Evolutionary conservation across 2,113 vertebrate genomes (phyloP).

Genomic region (rabbit (Oryctolagus cuniculus)): mOryCun1.1 NC_091438.1:74387001-74387500

Average conservation of each 20-base stretch:
- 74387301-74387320: no score
- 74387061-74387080: background rate
- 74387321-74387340: background rate
- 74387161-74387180: background rate
- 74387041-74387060: background rate
- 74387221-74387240: background rate
- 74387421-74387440: background rate
- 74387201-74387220: no score
- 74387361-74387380: background rate
- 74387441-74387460: background rate
- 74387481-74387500: background rate
- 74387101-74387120: background rate
- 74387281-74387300: background rate
- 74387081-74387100: background rate
- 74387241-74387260: background rate
- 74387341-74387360: background rate
- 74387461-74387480: background rate
- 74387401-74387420: background rate
- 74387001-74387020: constrained; percentile 24
- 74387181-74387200: background rate
- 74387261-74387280: background rate
- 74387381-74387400: background rate
- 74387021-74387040: background rate
- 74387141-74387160: background rate
- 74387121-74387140: background rate